A percentile compares a stretch with the other conserved stretches of the same genome.
Conservation (phyloP, 2,888 invertebrate genomes). For the Cepaea hortensis region DNA sequence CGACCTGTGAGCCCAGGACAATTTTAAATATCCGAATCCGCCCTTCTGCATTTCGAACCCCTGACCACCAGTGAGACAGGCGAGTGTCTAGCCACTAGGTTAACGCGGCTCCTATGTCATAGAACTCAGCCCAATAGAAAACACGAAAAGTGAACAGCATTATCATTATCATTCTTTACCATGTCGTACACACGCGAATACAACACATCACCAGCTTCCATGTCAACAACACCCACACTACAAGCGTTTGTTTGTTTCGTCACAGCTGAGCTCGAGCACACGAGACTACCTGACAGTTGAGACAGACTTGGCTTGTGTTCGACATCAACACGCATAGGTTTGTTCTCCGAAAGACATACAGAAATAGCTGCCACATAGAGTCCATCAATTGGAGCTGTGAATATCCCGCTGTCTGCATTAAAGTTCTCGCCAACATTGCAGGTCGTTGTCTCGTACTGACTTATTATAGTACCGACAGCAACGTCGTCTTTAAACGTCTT, state of each 20-base stretch:
- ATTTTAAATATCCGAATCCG: too few species aligned
- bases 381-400: background rate
- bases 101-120: too few species aligned
- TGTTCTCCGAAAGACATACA: background rate
- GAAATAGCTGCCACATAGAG: background rate
- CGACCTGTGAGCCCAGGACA: too few species aligned
- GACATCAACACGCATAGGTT: background rate
- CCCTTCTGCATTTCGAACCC: too few species aligned
- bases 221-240: background rate
- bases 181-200: background rate
- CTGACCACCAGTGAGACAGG: too few species aligned
- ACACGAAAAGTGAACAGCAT: background rate
- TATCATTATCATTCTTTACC: background rate
- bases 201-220: background rate
- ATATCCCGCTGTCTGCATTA: background rate
- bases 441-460: too few species aligned
- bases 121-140: background rate
- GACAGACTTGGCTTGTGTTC: background rate
- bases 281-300: fast-evolving
- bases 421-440: background rate
- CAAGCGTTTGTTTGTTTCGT: background rate
- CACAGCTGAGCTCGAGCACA: background rate
- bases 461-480: too few species aligned
- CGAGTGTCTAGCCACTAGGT: too few species aligned
- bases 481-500: too few species aligned